Base-by-base conservation (phyloP, 2,797 vertebrate genomes). In the Peromyscus aztecus region DNA sequence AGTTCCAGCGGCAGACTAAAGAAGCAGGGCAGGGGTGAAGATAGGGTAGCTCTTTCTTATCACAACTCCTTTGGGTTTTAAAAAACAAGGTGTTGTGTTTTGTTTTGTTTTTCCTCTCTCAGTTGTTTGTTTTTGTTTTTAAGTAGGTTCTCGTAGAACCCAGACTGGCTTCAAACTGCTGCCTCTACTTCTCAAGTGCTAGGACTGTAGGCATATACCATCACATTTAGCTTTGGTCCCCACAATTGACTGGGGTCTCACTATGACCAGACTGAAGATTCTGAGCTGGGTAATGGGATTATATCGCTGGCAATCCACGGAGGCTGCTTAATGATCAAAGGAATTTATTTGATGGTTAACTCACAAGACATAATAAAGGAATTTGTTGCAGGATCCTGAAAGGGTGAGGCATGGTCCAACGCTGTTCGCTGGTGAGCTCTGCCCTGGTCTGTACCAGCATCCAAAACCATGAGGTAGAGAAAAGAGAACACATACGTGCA, bases 1-100 rank as follows among this genome's bases (percentile, higher is more conserved):
- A 21, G 13, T n/a, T 6, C 0, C 3, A 31, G 34, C 1, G 9
- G 27, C 4, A 34, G 17, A 11, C 17, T 3, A 59, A 43, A 23
- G 31, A 19, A 55, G 43, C 27, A 2, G 9, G 34, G 6, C 16
- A 2, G 46, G 24, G 43, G n/a, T 24, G 23, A 4, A 34, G 6
- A 14, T 16, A 7, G 17, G 17, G 29, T 49, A 0, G 29, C 12
- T 46, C 59, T 81, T 11, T 31, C 61, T 85, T 67, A 2, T n/a
- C 23, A 23, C 40, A 6, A 21, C 43, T 46, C 82, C 19, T 82
- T 82, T 84, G 34, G 61, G 61, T 34, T 67, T 49, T 0, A 23
- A 67, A 65, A 84, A 84, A 11, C 61, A 65, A 82, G 27, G 24
- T 19, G 37, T 21, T 43, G 31, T 59, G 27, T 7, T 40, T 6